Evolutionary conservation across 2,888 invertebrate genomes (phyloP), one percentile per base, ranked within the genome.

Genomic region (Zonitis immaculata): DNA sequence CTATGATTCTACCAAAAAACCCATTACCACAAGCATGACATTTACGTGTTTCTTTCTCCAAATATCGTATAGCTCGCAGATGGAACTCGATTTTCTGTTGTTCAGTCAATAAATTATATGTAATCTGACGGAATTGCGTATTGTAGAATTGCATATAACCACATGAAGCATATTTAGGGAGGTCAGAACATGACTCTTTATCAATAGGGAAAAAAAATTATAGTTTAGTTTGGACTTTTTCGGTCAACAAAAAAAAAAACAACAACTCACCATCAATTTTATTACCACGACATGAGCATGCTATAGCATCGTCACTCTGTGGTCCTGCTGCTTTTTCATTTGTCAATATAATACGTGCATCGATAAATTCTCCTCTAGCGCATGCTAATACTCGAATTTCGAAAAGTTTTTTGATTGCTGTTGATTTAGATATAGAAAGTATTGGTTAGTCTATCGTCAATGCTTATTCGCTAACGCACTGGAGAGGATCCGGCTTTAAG

Each of bases 31-130:
- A 86, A 0, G 77, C 66, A 3, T 68, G 59, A 60, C 86, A 86
- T 26, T 81, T 78, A 46, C 78, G 76, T 0, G 83, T 82, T 62
- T 81, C 80, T 6, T 79, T 79, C 64, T 82, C 82, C 47, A 86
- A 64, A 63, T 80, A 85, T 49, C 80, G 71, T 20, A 84, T 70
- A 0, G 84, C 83, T 51, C 80, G 78, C 0, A 75, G 76, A 61
- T 86, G 86, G 69, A 83, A 79, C 54, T 82, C 82, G 39, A 79
- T 78, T 69, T 84, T 83, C 63, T 85, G 85, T 57, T 75, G 78
- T 56, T 84, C 83, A 0, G 85, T 84, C 35, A 86, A 69, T 44
- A 85, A 70, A 54, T 83, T 80, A 61, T 85, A 85, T 4, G 83
- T 83, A 0, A 81, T 82, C 14, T 80, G 79, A 20, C 81, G 76